Conservation (phyloP, 2,888 invertebrate species). For the Melinaea menophilus region DNA sequence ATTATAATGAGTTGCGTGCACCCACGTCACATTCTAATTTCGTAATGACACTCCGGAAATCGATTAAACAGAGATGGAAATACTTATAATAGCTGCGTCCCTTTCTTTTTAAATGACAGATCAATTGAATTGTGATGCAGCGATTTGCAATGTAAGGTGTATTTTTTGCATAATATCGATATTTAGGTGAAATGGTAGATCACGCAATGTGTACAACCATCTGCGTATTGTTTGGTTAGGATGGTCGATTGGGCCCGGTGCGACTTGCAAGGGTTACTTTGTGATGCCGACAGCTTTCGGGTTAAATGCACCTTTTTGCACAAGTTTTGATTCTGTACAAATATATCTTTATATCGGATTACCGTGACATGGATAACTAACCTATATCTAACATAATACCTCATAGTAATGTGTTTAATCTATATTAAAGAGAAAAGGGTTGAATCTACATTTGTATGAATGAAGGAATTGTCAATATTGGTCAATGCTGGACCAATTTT, state of each 20-base stretch:
- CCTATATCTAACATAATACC: conserved; percentile 5
- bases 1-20: conserved; percentile 65
- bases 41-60: conserved; percentile 66
- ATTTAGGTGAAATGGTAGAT: conserved; percentile 45
- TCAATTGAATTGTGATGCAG: conserved; percentile 61
- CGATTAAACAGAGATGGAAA: conserved; percentile 53
- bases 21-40: conserved; percentile 72
- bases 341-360: conserved; percentile 24
- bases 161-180: conserved; percentile 61
- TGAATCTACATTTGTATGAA: too few species aligned
- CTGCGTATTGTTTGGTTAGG: conserved; percentile 73
- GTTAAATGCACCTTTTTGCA: conserved; percentile 35
- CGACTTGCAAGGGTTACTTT: conserved; percentile 57
- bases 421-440: too few species aligned
- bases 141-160: conserved; percentile 67
- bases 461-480: too few species aligned
- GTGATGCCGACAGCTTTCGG: conserved; percentile 47
- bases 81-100: conserved; percentile 43
- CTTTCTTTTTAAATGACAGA: conserved; percentile 39
- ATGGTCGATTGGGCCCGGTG: conserved; percentile 52
- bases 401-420: not conserved
- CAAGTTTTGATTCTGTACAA: conserved; percentile 25
- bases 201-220: conserved; percentile 66
- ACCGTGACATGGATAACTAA: conserved; percentile 15
- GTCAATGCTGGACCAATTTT: too few species aligned